A percentile compares a stretch with the other conserved stretches of the same genome.
Conservation (phyloP, 2,797 vertebrate species). For the Euphonia xanthogaster region DNA sequence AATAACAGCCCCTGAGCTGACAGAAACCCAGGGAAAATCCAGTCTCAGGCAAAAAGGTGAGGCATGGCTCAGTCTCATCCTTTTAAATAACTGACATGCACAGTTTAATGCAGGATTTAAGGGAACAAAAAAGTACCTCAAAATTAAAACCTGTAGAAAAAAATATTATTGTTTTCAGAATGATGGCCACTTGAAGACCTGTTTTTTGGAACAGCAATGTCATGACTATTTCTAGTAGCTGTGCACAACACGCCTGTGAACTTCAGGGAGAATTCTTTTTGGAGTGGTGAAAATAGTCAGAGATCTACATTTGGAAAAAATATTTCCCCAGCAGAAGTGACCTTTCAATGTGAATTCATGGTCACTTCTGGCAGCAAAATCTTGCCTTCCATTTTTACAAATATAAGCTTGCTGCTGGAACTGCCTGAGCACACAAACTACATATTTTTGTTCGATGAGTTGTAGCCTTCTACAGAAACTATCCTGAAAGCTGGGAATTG, state of each 20-base stretch:
- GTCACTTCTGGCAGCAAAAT: conserved; percentile 1
- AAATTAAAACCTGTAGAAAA: not conserved
- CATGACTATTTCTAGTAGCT: not conserved
- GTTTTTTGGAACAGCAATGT: not conserved
- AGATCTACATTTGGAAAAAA: conserved; percentile 21
- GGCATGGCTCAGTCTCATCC: not conserved
- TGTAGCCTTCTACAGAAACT: not conserved
- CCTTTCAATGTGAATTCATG: not conserved
- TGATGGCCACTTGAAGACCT: not conserved
- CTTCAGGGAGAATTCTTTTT: not conserved
- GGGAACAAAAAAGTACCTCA: not conserved
- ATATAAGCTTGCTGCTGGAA: not conserved
- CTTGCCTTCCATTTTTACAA: conserved; percentile 5
- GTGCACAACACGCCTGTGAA: not conserved
- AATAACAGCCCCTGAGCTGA: not conserved
- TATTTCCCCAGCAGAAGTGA: not conserved
- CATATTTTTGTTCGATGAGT: not conserved
- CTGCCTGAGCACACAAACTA: not conserved
- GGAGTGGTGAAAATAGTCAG: not conserved
- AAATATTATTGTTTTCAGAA: not conserved
- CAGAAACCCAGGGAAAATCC: not conserved
- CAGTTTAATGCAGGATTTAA: not conserved
- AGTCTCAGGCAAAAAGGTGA: not conserved
- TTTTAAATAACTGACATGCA: not conserved
- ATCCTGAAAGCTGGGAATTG: not conserved